Evolutionary conservation across 2,113 vertebrate genomes (phyloP).

Genomic region (Chloropsis hardwickii): DNA sequence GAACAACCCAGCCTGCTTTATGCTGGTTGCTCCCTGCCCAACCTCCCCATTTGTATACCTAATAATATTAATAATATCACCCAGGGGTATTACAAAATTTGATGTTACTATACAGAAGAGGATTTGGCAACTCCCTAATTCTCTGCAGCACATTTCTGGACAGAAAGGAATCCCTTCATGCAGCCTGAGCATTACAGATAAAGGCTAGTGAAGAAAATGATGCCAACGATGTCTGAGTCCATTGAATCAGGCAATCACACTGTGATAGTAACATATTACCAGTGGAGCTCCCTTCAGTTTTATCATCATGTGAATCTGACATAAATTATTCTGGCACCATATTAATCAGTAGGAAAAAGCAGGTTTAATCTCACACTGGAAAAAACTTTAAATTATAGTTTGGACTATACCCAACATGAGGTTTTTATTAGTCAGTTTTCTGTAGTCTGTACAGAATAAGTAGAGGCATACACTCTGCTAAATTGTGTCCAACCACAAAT

Average conservation of each 20-base stretch:
- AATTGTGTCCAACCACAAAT: not conserved
- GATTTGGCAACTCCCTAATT: not conserved
- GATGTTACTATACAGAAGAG: not conserved
- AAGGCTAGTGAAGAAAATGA: not conserved
- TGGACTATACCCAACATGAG: conserved; percentile 28
- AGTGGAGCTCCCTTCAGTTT: not conserved
- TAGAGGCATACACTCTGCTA: not conserved
- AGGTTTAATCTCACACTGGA: conserved; percentile 20
- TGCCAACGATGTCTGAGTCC: not conserved
- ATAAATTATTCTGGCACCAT: conserved; percentile 32
- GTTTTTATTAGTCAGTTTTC: not conserved
- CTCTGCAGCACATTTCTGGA: not conserved
- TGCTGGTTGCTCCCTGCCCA: not conserved
- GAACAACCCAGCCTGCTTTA: not conserved
- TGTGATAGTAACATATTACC: not conserved
- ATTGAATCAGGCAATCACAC: not conserved
- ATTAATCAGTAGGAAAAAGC: conserved; percentile 9
- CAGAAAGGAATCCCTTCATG: not conserved
- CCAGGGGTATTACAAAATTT: not conserved
- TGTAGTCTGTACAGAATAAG: not conserved
- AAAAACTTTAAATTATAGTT: conserved; percentile 28
- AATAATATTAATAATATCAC: not conserved
- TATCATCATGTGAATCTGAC: not conserved
- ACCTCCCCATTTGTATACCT: not conserved
- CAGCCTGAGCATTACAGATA: not conserved